These are phyloP conservation scores for Petrocephalus sullivani DNA, from an alignment of 2,797 vertebrate genomes.

Conservation along the genomic window DNA sequence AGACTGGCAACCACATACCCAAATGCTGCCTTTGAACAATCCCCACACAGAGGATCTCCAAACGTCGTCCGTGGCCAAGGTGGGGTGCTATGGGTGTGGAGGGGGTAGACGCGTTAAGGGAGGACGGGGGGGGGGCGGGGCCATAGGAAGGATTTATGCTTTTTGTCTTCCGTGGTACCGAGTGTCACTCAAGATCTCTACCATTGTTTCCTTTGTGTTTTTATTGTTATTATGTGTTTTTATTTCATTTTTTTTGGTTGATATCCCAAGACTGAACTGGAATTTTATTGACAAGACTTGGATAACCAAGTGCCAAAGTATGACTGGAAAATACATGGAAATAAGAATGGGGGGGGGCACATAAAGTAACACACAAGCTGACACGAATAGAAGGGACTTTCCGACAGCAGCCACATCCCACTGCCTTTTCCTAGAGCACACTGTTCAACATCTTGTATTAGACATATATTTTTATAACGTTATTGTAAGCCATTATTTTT, in stretches of 20 bases:
- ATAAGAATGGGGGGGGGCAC: slow-evolving; percentile 24
- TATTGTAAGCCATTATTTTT: slow-evolving; percentile 69
- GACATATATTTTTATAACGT: slow-evolving; percentile 69
- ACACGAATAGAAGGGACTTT: slow-evolving; percentile 52
- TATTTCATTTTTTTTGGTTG: not conserved
- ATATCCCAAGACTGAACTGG: slow-evolving; percentile 70
- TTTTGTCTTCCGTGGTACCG: slow-evolving; percentile 63
- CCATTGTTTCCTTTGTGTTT: not conserved
- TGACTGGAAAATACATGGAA: slow-evolving; percentile 73
- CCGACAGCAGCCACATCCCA: slow-evolving; percentile 47
- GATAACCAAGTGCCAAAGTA: slow-evolving; percentile 76
- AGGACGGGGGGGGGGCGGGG: not conserved
- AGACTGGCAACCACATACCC: slow-evolving; percentile 24
- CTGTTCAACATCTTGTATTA: slow-evolving; percentile 71
- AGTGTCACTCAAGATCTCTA: slow-evolving; percentile 43
- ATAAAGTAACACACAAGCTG: not conserved
- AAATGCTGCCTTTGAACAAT: slow-evolving; percentile 65
- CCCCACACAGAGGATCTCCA: slow-evolving; percentile 50
- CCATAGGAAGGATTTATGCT: slow-evolving; percentile 21
- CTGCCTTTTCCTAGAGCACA: slow-evolving; percentile 61
- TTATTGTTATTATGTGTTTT: not conserved
- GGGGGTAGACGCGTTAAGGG: not conserved
- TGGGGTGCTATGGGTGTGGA: slow-evolving; percentile 6
- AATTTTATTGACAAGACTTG: slow-evolving; percentile 88
- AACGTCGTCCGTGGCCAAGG: slow-evolving; percentile 62